Evolutionary conservation across 2,797 vertebrate species (phyloP).

Genomic region (Fratercula arctica): DNA sequence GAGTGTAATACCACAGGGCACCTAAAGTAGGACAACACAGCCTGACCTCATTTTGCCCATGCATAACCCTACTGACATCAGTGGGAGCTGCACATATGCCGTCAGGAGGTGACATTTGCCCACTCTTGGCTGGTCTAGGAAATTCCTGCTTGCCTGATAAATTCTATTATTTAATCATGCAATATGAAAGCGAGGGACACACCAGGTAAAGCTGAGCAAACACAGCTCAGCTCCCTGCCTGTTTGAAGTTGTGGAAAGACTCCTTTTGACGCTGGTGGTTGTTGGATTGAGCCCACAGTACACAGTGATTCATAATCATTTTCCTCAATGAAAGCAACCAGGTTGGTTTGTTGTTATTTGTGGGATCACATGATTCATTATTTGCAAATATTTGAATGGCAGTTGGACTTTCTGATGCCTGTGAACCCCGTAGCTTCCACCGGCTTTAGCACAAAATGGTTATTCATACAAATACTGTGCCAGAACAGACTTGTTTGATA

Average conservation of each 20-base stretch:
- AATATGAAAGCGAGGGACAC: not conserved
- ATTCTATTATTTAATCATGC: not conserved
- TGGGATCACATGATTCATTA: constrained; percentile 51
- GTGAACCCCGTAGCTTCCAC: not conserved
- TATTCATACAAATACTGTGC: constrained; percentile 32
- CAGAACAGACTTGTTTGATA: constrained; percentile 62
- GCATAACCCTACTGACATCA: constrained; percentile 64
- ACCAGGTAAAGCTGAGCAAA: constrained; percentile 46
- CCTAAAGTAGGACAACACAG: constrained; percentile 60
- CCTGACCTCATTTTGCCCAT: constrained; percentile 68
- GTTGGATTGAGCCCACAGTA: constrained; percentile 49
- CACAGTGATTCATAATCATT: constrained; percentile 66
- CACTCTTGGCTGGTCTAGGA: constrained; percentile 31
- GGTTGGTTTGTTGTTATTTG: constrained; percentile 60
- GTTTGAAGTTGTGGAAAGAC: constrained; percentile 50
- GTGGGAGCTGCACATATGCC: constrained; percentile 34
- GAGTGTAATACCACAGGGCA: constrained; percentile 68
- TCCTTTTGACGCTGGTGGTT: constrained; percentile 51
- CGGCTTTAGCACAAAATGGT: constrained; percentile 5
- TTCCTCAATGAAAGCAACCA: constrained; percentile 62
- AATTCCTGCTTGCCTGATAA: constrained; percentile 30
- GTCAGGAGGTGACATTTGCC: constrained; percentile 42
- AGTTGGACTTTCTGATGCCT: constrained; percentile 45
- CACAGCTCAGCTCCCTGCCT: constrained; percentile 24
- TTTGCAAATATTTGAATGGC: constrained; percentile 56